Conservation (phyloP, 1,140 invertebrate species). For the Zelostemma sp. region DNA sequence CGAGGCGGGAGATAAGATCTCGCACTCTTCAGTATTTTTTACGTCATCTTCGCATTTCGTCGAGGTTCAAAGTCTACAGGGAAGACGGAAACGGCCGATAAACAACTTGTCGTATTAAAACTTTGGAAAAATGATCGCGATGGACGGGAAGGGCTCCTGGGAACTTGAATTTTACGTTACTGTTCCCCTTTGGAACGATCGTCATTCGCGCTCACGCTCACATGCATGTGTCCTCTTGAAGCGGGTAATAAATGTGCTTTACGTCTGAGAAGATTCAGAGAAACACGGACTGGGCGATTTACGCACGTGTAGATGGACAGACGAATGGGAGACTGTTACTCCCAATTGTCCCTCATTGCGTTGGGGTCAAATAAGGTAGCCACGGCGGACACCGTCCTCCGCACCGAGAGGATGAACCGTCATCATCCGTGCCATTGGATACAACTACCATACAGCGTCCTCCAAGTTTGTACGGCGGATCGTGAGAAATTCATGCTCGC, state of each 20-base stretch:
- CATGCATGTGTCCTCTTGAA: neutral
- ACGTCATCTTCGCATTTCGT: too few species aligned
- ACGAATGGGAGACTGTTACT: constrained; percentile 66
- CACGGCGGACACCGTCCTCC: constrained; percentile 38
- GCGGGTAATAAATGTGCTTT: constrained; percentile 37
- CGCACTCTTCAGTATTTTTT: too few species aligned
- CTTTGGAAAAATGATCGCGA: too few species aligned
- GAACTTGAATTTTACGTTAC: constrained; percentile 31
- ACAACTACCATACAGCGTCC: constrained; percentile 20
- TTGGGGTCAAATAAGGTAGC: constrained; percentile 69
- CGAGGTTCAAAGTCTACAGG: too few species aligned
- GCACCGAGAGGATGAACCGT: constrained; percentile 5
- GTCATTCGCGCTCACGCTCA: constrained; percentile 20
- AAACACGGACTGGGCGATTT: constrained; percentile 51
- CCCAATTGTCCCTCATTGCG: constrained; percentile 70
- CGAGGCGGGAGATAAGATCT: too few species aligned
- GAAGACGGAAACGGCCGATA: too few species aligned
- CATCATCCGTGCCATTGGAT: constrained; percentile 22
- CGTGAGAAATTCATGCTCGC: constrained; percentile 43
- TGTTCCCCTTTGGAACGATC: constrained; percentile 35
- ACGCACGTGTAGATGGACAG: constrained; percentile 46
- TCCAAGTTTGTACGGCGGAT: constrained; percentile 26
- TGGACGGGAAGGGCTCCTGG: neutral
- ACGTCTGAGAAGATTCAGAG: constrained; percentile 62
- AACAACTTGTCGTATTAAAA: too few species aligned